Evolutionary conservation across 2,888 invertebrate species (phyloP), one percentile per base, ranked within the genome.

Genomic region (Ditula angustiorana): DNA sequence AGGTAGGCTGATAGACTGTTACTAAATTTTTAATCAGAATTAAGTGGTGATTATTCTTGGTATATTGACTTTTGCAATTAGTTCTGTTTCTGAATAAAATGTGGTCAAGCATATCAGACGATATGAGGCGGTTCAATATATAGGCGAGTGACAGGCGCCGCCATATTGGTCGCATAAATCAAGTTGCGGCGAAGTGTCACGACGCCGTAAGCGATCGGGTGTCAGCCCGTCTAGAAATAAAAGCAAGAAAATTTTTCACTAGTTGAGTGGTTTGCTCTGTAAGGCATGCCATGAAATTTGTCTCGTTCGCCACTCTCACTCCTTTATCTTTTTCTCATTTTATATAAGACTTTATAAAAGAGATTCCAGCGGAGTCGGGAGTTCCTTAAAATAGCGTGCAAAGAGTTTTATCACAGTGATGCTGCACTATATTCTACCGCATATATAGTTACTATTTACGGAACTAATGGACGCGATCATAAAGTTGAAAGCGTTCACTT

Each of bases 151-250:
- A 90, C 90, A 87, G 85, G 78, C 78, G 79, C 84, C 81, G 88
- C 91, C 91, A 91, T 91, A 91, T 92, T 91, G 91, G 87, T 85
- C 85, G 90, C 92, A 92, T 92, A 92, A 92, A 92, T 92, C 92
- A 92, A 88, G 86, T 83, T 77, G 77, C 79, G 83, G 81, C 80
- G 84, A 88, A 87, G 87, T 89, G 90, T 88, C 90, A 85, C 81
- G 82, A 68, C 69, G 80, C 86, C 86, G 85, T 90, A 90, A 91
- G 90, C 90, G 90, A 92, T 91, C 90, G 90, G 84, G 86, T 91
- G 92, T 91, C 90, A 86, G 83, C 80, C 80, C 83, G 87, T 80
- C 84, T 82, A 82, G 84, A 89, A 90, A 90, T 90, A 92, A 91
- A 91, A 92, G 85, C 87, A 90, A 84, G 79, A 80, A 80, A 85